These are phyloP conservation scores for Arvicanthis niloticus DNA, from an alignment of 2,113 vertebrate genomes.

Conservation along the genomic window DNA sequence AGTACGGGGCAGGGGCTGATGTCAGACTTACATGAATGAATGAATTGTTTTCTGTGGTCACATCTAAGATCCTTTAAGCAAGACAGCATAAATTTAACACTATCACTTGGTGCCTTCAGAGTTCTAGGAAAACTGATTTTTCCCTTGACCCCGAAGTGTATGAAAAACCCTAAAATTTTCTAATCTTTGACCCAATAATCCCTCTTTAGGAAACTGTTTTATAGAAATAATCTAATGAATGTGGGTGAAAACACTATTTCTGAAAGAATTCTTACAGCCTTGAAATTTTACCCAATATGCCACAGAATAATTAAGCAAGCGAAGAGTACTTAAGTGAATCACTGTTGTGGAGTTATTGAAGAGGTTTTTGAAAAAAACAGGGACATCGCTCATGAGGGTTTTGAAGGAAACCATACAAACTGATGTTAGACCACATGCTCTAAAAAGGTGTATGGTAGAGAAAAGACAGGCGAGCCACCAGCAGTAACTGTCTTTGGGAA, in stretches of 20 bases:
- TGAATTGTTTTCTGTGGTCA: neutral
- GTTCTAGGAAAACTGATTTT: neutral
- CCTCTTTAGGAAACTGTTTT: neutral
- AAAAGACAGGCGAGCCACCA: neutral
- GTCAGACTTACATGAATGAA: neutral
- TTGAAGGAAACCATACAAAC: neutral
- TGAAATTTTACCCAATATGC: neutral
- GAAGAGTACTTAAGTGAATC: neutral
- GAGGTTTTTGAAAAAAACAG: neutral
- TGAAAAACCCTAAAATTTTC: slow-evolving; percentile 31
- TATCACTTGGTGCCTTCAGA: neutral
- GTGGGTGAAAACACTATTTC: neutral
- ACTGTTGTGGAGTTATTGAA: too few relatives aligned
- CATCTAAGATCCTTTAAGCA: neutral
- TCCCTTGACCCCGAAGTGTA: neutral
- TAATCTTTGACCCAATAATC: neutral
- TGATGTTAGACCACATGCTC: neutral
- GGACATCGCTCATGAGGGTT: neutral
- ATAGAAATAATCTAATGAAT: slow-evolving; percentile 28
- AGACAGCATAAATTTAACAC: neutral
- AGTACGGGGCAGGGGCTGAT: neutral
- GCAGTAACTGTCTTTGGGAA: neutral
- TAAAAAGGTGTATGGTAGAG: neutral
- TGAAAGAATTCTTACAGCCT: slow-evolving; percentile 13
- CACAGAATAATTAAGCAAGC: neutral